Base-by-base conservation (phyloP, 2,888 invertebrate species). In the Notodonta ziczac region DNA sequence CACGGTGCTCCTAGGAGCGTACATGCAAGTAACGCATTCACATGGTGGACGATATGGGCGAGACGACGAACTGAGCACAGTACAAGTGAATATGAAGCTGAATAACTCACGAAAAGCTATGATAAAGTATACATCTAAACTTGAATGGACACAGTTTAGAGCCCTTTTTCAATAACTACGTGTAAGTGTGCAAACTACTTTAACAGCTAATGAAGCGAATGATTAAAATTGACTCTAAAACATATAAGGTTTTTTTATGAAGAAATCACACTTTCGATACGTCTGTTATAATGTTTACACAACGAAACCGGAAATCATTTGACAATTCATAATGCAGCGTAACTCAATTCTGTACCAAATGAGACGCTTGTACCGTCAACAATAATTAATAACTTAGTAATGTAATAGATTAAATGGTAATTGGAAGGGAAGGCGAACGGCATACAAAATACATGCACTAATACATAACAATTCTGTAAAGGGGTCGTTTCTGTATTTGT, bases 1-100 rank as follows among this genome's bases (percentile, higher is more conserved):
- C 87, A 88, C 85, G 77, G 87, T 87, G 91, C 90, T 83, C 87
- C 86, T 86, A 83, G 70, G 85, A 84, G 85, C 85, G 76, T 73
- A 76, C 88, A 88, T 89, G 89, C 89, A 77, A 72, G 75, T 72
- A 74, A 75, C 74, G 81, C 82, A 81, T 79, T 80, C 82, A 73
- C 75, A 76, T 72, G 75, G 64, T 74, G 78, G 72, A 81, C 78
- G 65, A 64, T 56, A 72, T 74, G 66, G 72, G 70, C 62, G 76
- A 68, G 61, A 73, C 69, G 65, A 73, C 65, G 69, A 72, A 69
- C 61, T 67, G 80, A 76, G 77, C 74, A 74, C 66, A 63, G 69
- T 69, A 70, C 66, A 59, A 58, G 73, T 75, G 69, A 65, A 69
- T 53, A 42, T 56, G 46, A 69, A 67, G 69, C 67, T 65, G 62